phyloP scores from a whole-genome alignment of 1,140 invertebrate species.

The Drosophila rufa region DNA sequence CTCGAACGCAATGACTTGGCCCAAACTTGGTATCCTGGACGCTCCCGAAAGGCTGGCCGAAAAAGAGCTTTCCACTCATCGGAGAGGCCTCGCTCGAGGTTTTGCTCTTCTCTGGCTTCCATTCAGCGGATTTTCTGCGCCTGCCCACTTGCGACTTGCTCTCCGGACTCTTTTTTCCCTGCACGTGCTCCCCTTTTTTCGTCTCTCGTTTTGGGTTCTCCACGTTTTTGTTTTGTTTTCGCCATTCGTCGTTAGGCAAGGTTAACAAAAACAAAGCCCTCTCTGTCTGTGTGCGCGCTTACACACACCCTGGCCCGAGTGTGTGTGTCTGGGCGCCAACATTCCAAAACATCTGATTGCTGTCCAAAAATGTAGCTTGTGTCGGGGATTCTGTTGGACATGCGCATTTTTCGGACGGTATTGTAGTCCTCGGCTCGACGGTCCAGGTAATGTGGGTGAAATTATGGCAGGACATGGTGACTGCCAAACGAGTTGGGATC shows the following conservation, averaged over 20 bases:
- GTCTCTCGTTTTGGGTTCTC: slow-evolving; percentile 29
- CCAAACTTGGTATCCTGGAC: slow-evolving; percentile 73
- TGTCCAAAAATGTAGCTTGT: slow-evolving; percentile 62
- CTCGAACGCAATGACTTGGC: slow-evolving; percentile 65
- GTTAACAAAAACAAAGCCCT: slow-evolving; percentile 75
- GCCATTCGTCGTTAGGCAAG: slow-evolving; percentile 69
- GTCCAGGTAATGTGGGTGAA: slow-evolving; percentile 24
- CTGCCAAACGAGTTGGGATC: neutral
- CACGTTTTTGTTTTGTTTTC: slow-evolving; percentile 78
- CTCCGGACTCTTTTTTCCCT: slow-evolving; percentile 25
- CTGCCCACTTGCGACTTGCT: slow-evolving; percentile 5
- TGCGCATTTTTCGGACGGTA: slow-evolving; percentile 51
- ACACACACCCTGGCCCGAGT: slow-evolving; percentile 1
- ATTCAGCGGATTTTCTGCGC: slow-evolving; percentile 44
- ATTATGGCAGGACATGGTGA: slow-evolving; percentile 13
- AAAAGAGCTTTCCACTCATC: slow-evolving; percentile 44
- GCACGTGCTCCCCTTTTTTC: slow-evolving; percentile 31
- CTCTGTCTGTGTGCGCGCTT: slow-evolving; percentile 12
- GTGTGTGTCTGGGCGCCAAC: slow-evolving; percentile 63
- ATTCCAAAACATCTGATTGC: slow-evolving; percentile 79
- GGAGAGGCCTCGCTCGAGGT: slow-evolving; percentile 9
- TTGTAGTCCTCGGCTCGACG: slow-evolving; percentile 13
- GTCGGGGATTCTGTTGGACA: slow-evolving; percentile 50
- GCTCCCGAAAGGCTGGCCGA: slow-evolving; percentile 59
- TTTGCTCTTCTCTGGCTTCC: slow-evolving; percentile 40